Conservation (phyloP, 2,113 vertebrate genomes). For the Hippopotamus amphibius region DNA sequence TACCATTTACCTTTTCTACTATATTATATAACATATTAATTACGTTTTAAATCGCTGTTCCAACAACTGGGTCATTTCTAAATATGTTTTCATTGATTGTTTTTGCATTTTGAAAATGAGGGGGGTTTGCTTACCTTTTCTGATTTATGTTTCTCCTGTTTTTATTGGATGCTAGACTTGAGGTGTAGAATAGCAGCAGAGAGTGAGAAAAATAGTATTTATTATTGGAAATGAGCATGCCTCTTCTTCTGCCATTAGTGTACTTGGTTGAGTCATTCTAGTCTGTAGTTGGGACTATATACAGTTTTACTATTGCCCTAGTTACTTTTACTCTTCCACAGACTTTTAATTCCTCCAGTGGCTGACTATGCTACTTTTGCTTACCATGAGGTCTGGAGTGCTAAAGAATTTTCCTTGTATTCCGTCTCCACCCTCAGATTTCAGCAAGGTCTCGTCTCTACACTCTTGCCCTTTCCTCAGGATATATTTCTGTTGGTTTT, state of each 20-base stretch:
- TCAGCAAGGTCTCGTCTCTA: neutral
- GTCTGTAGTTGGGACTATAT: neutral
- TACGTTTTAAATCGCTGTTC: neutral
- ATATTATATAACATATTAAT: neutral
- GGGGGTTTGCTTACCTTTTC: neutral
- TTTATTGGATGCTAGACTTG: neutral
- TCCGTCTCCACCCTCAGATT: neutral
- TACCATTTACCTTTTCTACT: neutral
- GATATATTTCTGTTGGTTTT: neutral
- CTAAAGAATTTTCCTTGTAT: neutral
- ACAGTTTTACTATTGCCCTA: neutral
- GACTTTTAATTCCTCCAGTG: neutral
- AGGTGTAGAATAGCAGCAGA: neutral
- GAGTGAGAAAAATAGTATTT: neutral
- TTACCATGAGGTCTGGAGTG: neutral
- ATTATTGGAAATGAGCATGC: neutral
- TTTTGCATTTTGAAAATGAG: neutral
- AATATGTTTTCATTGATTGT: neutral
- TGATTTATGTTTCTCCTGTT: neutral
- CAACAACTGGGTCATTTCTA: neutral
- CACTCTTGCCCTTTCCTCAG: neutral
- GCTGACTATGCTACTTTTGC: neutral
- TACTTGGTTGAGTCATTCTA: neutral
- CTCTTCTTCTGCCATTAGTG: neutral
- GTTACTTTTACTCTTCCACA: neutral